Conservation (phyloP, 2,888 invertebrate species). For the Stomorhina lunata region DNA sequence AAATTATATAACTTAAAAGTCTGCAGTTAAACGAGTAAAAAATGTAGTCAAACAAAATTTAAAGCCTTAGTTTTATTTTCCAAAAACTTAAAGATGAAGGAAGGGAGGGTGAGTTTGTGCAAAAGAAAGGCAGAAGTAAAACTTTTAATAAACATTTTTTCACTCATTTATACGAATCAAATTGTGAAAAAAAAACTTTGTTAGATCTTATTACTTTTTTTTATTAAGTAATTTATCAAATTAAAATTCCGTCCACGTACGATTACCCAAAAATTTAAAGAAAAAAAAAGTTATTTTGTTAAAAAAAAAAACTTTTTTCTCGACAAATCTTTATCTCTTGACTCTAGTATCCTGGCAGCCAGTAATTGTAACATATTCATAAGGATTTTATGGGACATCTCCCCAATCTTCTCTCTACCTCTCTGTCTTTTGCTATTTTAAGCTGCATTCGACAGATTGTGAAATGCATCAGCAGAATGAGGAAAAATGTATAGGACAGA, state of each 20-base stretch:
- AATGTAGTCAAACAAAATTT: too few relatives aligned
- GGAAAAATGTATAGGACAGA: background rate
- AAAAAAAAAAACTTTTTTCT: background rate
- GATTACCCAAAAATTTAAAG: background rate
- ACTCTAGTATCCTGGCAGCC: background rate
- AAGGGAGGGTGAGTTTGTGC: too few relatives aligned
- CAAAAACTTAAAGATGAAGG: too few relatives aligned
- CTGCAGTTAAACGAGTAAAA: too few relatives aligned
- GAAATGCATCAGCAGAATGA: background rate
- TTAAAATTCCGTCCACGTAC: conserved; percentile 34
- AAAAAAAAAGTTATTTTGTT: background rate
- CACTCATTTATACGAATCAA: background rate
- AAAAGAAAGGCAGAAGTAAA: background rate
- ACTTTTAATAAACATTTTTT: background rate
- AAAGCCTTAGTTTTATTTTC: too few relatives aligned
- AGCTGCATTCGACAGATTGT: background rate
- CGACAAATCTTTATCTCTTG: background rate
- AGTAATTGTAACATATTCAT: background rate
- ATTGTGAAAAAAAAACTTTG: background rate
- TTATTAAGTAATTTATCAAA: conserved; percentile 40
- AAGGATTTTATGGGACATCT: too few relatives aligned
- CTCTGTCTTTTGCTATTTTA: background rate
- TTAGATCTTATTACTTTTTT: background rate
- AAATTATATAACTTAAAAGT: too few relatives aligned
- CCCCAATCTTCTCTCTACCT: too few relatives aligned